Conservation (phyloP, 2,113 vertebrate genomes). For the Cyanocitta stelleri region DNA sequence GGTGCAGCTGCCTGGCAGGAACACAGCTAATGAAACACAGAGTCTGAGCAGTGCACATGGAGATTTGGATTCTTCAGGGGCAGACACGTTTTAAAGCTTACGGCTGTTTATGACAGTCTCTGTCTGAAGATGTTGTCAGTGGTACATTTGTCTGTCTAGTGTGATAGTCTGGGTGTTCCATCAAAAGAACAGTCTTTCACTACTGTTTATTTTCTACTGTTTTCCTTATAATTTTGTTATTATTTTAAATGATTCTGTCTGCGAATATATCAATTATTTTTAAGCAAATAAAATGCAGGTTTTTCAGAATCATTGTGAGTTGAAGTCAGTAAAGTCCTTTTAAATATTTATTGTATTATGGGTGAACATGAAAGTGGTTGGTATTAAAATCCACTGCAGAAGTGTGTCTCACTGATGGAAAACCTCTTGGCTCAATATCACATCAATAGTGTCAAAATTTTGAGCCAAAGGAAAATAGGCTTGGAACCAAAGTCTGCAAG, state of each 20-base stretch:
- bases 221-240: neutral
- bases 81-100: conserved; percentile 70
- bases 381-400: neutral
- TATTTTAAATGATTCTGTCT: neutral
- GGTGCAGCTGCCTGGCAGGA: conserved; percentile 58
- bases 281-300: conserved; percentile 5
- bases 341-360: neutral
- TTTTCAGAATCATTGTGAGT: neutral
- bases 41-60: conserved; percentile 47
- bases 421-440: neutral
- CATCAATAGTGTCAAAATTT: neutral
- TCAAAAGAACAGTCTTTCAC: neutral
- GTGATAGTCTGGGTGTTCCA: neutral
- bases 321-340: neutral
- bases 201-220: neutral
- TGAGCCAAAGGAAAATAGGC: neutral
- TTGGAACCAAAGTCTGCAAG: neutral
- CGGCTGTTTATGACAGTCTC: neutral
- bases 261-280: neutral
- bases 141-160: neutral
- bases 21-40: conserved; percentile 3
- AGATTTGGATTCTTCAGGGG: conserved; percentile 67
- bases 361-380: neutral
- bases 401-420: neutral
- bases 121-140: neutral